Evolutionary conservation across 2,888 invertebrate genomes (phyloP).

Genomic region (Epirrhoe tristata): DNA sequence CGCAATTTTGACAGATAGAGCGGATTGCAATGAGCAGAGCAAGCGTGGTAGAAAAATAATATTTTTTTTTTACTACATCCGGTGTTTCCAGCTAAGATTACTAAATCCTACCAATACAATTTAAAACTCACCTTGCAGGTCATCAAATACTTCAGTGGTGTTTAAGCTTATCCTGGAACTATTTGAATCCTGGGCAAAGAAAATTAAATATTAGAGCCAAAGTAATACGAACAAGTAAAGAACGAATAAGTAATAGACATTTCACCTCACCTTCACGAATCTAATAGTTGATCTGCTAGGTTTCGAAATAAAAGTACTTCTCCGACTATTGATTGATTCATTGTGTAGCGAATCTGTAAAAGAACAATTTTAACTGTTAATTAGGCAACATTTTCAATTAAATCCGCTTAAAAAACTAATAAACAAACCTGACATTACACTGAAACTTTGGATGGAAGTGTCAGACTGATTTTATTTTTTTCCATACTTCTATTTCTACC

Average conservation of each 20-base stretch:
- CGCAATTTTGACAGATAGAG: slow-evolving; percentile 50
- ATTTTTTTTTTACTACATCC: slow-evolving; percentile 20
- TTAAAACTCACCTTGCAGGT: slow-evolving; percentile 65
- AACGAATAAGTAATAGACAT: neutral
- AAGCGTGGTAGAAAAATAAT: slow-evolving; percentile 25
- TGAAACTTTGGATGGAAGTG: slow-evolving; percentile 80
- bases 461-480: slow-evolving; percentile 57
- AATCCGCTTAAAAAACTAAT: slow-evolving; percentile 33
- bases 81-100: slow-evolving; percentile 44
- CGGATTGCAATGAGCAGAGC: neutral
- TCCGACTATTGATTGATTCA: slow-evolving; percentile 78
- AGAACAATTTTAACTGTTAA: slow-evolving; percentile 20
- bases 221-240: neutral
- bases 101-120: slow-evolving; percentile 33
- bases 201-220: neutral
- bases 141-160: slow-evolving; percentile 65
- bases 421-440: slow-evolving; percentile 82
- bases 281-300: slow-evolving; percentile 74
- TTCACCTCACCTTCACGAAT: slow-evolving; percentile 71
- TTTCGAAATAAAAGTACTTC: slow-evolving; percentile 76
- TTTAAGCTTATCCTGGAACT: slow-evolving; percentile 65
- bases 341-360: slow-evolving; percentile 77
- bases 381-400: neutral
- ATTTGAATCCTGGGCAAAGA: slow-evolving; percentile 68
- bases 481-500: slow-evolving; percentile 38